phyloP scores from a whole-genome alignment of 2,888 invertebrate genomes.

The Alcis repandata region DNA sequence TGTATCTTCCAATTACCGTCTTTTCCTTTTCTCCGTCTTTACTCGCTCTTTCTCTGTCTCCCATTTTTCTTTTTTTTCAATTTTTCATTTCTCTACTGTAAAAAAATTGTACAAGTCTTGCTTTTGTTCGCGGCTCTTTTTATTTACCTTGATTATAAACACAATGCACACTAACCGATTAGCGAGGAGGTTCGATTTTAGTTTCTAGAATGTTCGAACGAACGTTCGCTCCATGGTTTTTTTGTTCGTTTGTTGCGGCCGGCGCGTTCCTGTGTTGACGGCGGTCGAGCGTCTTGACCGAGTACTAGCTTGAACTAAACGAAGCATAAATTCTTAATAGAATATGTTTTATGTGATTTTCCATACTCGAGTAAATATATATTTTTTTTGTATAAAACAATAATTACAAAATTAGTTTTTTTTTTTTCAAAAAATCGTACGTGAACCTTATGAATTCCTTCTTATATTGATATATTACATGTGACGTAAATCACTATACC shows the following conservation, averaged over 20 bases:
- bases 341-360: too few species aligned
- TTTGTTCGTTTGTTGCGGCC: slow-evolving; percentile 57
- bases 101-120: too few species aligned
- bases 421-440: background rate
- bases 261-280: slow-evolving; percentile 53
- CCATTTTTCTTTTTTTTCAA: too few species aligned
- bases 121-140: too few species aligned
- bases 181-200: slow-evolving; percentile 71
- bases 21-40: too few species aligned
- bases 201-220: slow-evolving; percentile 63
- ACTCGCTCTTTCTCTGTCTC: too few species aligned
- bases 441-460: background rate
- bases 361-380: too few species aligned
- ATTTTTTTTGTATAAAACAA: too few species aligned
- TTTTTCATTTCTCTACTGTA: too few species aligned
- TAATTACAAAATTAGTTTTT: background rate
- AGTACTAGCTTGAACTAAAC: background rate
- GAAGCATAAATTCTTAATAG: background rate
- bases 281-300: slow-evolving; percentile 28
- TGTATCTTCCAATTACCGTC: too few species aligned
- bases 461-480: background rate
- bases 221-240: slow-evolving; percentile 63
- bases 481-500: background rate
- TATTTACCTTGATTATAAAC: slow-evolving; percentile 36
- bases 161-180: slow-evolving; percentile 55